These are phyloP conservation scores for Agrotis ipsilon DNA, from an alignment of 2,888 invertebrate species.

Conservation along the genomic window DNA sequence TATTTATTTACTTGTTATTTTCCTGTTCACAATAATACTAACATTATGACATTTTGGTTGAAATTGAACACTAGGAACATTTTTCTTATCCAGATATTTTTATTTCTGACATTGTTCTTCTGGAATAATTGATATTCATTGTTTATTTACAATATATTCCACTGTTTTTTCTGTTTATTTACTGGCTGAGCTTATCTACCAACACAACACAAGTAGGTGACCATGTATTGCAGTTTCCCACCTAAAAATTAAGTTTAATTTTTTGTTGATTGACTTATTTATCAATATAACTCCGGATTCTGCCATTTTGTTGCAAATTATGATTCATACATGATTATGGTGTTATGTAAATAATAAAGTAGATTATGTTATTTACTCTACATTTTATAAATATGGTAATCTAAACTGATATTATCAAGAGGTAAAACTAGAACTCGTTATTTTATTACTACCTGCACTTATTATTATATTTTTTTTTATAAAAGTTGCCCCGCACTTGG, in stretches of 20 bases:
- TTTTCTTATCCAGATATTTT: not conserved
- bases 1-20: conserved; percentile 19
- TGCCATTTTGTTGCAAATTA: conserved; percentile 1
- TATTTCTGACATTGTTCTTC: not conserved
- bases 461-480: too few relatives aligned
- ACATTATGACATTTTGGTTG: not conserved
- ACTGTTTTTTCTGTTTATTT: not conserved
- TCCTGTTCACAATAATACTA: not conserved
- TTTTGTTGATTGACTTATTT: not conserved
- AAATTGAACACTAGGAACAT: not conserved
- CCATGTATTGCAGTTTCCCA: too few relatives aligned
- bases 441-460: too few relatives aligned
- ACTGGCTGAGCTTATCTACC: not conserved
- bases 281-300: not conserved
- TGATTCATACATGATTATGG: not conserved
- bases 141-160: not conserved
- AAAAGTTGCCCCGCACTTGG: too few relatives aligned
- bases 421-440: too few relatives aligned
- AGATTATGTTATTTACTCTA: not conserved
- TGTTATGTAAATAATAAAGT: too few relatives aligned
- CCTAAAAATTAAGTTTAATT: not conserved
- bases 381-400: too few relatives aligned
- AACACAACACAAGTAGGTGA: too few relatives aligned
- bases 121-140: not conserved
- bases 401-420: too few relatives aligned